Evolutionary conservation across 2,113 vertebrate species (phyloP), one percentile per base, ranked within the genome.

Genomic region (Catharus minimus): DNA sequence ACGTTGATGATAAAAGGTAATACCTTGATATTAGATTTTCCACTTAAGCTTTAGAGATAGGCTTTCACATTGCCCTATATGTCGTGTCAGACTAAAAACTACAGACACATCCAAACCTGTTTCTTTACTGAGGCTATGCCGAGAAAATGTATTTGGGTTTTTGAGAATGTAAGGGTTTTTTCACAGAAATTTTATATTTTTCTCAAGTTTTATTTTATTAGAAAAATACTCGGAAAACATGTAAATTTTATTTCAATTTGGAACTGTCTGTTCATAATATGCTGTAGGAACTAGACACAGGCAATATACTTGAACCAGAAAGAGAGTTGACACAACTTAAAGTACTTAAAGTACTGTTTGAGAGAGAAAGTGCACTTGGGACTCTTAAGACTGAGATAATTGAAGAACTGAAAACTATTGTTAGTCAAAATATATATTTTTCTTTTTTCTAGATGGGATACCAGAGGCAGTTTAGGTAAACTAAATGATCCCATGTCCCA

Each of bases 21-120:
- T 33, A 52, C 19, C 20, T 81, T 72, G 32, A 24, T 61, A 61
- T 36, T 28, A 65, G 38, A 60, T 78, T 92, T 94, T 95, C 28
- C 15, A 65, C 53, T 81, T 60, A 58, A 21, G 57, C 67, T 73
- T 4, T 26, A 64, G 50, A 46, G 5, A 55, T 7, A 32, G 14
- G 3, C 7, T 75, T 86, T 88, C 65, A 61, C 15, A 8, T 36
- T 83, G 24, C 7, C 21, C 3, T 71, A 0, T 26, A 12, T 81
- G 9, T 36, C 47, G 47, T 14, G 4, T 36, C 32, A 64, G 47
- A 49, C 10, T 72, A 27, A 85, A 78, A 88, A 30, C 1, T 7
- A 26, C 2, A 39, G 46, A 52, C 4, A 65, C 5, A 38, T 28
- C 4, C 44, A 81, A 68, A 15, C 2, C 0, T 13, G 6, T 4